Evolutionary conservation across 2,797 vertebrate genomes (phyloP), one percentile per base, ranked within the genome.

Genomic region (Sardinella longiceps): DNA sequence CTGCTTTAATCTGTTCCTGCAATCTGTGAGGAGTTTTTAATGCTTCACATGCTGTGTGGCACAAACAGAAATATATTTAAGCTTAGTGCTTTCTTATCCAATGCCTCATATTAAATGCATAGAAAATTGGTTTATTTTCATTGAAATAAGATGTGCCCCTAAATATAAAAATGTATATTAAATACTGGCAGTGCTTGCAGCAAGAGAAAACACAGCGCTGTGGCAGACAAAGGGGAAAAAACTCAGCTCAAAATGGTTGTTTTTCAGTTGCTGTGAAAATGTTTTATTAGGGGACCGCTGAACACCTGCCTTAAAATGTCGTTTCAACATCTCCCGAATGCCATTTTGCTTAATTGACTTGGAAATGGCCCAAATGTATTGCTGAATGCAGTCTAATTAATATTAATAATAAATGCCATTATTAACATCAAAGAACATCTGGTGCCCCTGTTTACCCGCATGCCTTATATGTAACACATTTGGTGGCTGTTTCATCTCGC

Each of bases 351-450:
- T 99, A 99, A 99, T 99, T 99, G 98, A 99, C 98, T 99, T 99
- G 98, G 98, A 99, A 99, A 99, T 98, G 98, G 98, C 98, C 98
- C 98, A 99, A 99, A 99, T 99, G 98, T 99, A 99, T 99, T 99
- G 98, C 98, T 99, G 98, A 99, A 99, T 98, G 97, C 97, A 97
- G 98, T 99, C 98, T 99, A 99, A 99, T 99, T 99, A 99, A 99
- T 99, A 99, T 99, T 99, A 99, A 99, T 99, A 99, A 99, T 99
- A 99, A 99, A 99, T 99, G 98, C 98, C 98, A 99, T 99, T 99
- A 99, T 99, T 99, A 99, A 99, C 98, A 99, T 99, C 98, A 99
- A 99, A 99, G 98, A 99, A 99, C 98, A 99, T 99, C 98, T 99
- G 98, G 97, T 99, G 97, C 97, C 97, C 98, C 97, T 99, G 98